These are phyloP conservation scores for Bos indicus DNA, from an alignment of 2,113 vertebrate species.

Conservation along the genomic window DNA sequence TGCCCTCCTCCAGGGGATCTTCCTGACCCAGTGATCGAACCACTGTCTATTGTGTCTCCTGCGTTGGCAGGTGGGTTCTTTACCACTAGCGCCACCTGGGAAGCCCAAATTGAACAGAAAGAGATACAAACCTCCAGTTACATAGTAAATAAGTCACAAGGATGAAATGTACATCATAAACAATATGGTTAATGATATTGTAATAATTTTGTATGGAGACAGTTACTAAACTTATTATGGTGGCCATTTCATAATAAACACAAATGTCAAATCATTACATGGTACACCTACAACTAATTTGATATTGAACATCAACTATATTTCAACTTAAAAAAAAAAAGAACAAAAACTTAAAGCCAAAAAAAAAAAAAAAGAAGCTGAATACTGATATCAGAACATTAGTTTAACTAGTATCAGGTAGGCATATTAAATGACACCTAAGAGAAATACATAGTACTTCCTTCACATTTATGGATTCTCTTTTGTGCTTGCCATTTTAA, in stretches of 20 bases:
- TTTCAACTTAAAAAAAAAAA: neutral
- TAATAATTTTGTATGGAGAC: neutral
- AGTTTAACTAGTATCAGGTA: neutral
- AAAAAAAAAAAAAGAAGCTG: neutral
- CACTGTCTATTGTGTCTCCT: neutral
- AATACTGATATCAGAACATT: neutral
- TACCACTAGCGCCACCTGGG: neutral
- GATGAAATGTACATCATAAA: neutral
- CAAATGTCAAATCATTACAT: neutral
- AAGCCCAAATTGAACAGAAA: neutral
- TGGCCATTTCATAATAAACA: neutral
- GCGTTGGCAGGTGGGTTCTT: accelerated
- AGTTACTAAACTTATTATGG: neutral
- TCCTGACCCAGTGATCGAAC: accelerated
- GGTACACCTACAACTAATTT: neutral
- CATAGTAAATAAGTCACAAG: neutral
- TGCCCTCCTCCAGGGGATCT: neutral
- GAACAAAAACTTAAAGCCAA: neutral
- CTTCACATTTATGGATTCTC: neutral
- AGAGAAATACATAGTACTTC: neutral
- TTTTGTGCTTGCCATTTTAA: neutral
- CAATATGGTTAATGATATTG: neutral
- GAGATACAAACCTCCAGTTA: neutral
- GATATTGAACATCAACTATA: neutral
- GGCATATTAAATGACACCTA: neutral